Conservation (phyloP, 2,888 invertebrate species). For the Chaetoderma sp. region DNA sequence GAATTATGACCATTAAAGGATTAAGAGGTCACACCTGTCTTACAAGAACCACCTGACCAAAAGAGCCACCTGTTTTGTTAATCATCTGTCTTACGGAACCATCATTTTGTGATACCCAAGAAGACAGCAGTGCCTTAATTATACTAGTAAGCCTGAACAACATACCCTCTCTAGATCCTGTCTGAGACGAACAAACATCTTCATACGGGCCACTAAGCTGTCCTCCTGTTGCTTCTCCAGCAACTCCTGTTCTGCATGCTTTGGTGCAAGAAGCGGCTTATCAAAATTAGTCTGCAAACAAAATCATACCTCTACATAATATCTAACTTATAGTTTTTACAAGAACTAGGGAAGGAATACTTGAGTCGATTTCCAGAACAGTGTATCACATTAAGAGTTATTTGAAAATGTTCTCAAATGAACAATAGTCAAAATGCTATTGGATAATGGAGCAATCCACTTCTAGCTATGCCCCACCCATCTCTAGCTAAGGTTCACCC, state of each 20-base stretch:
- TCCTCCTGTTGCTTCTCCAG: constrained; percentile 90
- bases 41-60: too few species aligned
- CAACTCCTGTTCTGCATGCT: constrained; percentile 86
- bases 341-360: too few species aligned
- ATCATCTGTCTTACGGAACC: background rate
- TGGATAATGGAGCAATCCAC: too few species aligned
- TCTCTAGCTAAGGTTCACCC: too few species aligned
- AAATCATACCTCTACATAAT: constrained; percentile 7
- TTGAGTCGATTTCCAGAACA: too few species aligned
- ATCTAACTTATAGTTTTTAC: background rate
- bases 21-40: too few species aligned
- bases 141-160: background rate
- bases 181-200: constrained; percentile 93
- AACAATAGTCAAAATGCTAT: too few species aligned
- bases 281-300: constrained; percentile 81
- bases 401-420: too few species aligned
- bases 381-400: too few species aligned
- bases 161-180: constrained; percentile 92
- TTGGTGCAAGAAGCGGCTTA: constrained; percentile 86
- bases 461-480: too few species aligned
- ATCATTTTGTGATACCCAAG: background rate
- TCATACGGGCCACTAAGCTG: constrained; percentile 83
- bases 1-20: too few species aligned
- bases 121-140: background rate
- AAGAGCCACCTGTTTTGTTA: too few species aligned